Evolutionary conservation across 2,888 invertebrate species (phyloP), one percentile per base, ranked within the genome.

Genomic region (Patella depressa): DNA sequence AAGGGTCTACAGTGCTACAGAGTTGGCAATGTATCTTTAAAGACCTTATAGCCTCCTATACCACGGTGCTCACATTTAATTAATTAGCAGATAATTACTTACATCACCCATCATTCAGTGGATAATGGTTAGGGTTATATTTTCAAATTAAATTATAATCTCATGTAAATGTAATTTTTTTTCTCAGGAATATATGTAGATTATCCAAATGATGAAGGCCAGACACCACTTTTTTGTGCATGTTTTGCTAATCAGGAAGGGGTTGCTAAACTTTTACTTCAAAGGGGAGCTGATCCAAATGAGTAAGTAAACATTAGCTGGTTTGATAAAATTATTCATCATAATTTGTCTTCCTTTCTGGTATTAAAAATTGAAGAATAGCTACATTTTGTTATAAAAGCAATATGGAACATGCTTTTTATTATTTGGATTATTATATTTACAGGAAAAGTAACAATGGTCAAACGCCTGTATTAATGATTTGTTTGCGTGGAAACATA

Each of bases 241-340:
- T 89, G 91, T 76, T 89, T 87, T 73, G 85, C 86, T 55, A 91
- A 90, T 17, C 87, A 90, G 74, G 84, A 87, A 53, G 86, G 86
- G 45, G 84, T 89, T 71, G 91, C 89, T 5, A 84, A 89, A 53
- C 78, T 89, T 34, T 88, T 93, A 17, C 84, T 93, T 45, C 84
- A 88, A 71, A 82, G 89, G 75, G 92, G 92, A 76, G 92, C 92
- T 19, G 89, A 92, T 82, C 91, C 92, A n/a, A 92, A 92, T 85
- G 87, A 87, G 90, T 90, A 84, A 84, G 87, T 81, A 53, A 9
- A 45, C 45, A 45, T 45, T 9, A 9, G 45, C 45, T 45, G 45
- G 45, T 45, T 45, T 45, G 1, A 45, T 45, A 0, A 45, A 45
- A 7, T 45, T 7, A 45, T 45, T 45, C 45, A 45, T 45, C 45